Evolutionary conservation across 2,113 vertebrate genomes (phyloP).

Genomic region (Circaetus cinerascens): DNA sequence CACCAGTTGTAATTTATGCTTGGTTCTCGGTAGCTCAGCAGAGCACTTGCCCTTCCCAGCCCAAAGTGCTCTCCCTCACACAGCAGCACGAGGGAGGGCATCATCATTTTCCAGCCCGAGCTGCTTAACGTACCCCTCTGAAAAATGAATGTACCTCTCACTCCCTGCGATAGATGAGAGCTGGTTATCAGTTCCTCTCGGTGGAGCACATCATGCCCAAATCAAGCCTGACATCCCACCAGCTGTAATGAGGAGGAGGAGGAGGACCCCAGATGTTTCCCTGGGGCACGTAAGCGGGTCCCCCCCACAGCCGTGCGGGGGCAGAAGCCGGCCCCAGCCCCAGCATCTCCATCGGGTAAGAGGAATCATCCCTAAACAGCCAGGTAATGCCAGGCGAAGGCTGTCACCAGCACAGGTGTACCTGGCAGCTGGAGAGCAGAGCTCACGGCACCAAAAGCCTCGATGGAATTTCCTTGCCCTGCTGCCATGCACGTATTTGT

Average conservation of each 20-base stretch:
- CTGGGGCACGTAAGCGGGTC: fast-evolving
- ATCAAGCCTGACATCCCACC: not conserved
- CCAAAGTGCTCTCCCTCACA: not conserved
- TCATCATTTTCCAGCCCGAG: not conserved
- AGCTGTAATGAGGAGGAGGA: not conserved
- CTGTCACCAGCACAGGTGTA: fast-evolving
- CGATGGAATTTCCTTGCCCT: not conserved
- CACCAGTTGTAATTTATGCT: not conserved
- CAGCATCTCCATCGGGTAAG: not conserved
- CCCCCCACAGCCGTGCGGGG: fast-evolving
- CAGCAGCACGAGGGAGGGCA: not conserved
- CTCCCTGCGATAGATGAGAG: fast-evolving
- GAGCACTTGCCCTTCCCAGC: not conserved
- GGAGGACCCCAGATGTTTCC: not conserved
- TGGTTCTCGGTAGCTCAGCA: not conserved
- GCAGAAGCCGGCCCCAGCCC: not conserved
- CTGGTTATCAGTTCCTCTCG: fast-evolving
- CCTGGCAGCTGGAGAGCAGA: fast-evolving
- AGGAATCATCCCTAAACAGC: not conserved
- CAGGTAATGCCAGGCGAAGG: fast-evolving
- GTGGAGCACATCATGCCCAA: fast-evolving
- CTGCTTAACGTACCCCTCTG: not conserved
- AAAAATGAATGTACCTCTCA: not conserved
- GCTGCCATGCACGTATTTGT: not conserved
- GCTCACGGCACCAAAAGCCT: fast-evolving